Base-by-base conservation (phyloP, 2,113 vertebrate genomes). In the Myxocyprinus asiaticus region DNA sequence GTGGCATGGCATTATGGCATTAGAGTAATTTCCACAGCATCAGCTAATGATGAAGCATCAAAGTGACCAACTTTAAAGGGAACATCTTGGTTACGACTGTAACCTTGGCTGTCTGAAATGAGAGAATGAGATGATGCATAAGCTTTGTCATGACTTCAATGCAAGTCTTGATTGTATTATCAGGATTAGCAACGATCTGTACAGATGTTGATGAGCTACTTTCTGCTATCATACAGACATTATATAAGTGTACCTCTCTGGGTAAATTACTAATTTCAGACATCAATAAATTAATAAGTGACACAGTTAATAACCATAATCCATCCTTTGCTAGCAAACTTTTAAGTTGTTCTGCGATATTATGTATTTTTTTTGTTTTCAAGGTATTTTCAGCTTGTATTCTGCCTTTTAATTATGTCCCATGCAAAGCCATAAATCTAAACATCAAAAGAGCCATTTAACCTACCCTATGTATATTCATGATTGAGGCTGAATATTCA, bases 391-490 rank as follows among this genome's bases (percentile, higher is more conserved):
- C 67, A 87, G 85, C 86, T 88, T 90, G 86, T 85, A 87, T 82
- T 83, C 84, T 83, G 77, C 85, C 86, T 89, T 86, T 88, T 91
- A 86, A 92, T 90, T 88, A 91, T 82, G 83, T 87, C 84, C 80
- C 64, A 81, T 80, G 77, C 88, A 77, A 77, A 85, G 86, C 89
- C 88, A 89, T 92, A 92, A 92, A 91, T 91, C 91, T 88, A n/a
- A n/a, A 79, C 65, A 78, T 83, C 85, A 83, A 87, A 86, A 84
- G 85, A 67, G 63, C 79, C 69, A 83, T 84, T 86, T 80, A 55
- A 17, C 79, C 80, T 58, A 78, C 43, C 81, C 88, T 67, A 92
- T 92, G 90, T 86, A 93, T 92, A 93, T 93, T 93, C 90, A 92
- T 92, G 88, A 56, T 44, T 6, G 55, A 0, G 6, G 33, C 84